Percentiles rank a stretch among this genome's conserved stretches.
These are phyloP conservation scores for Oophaga pumilio DNA, from an alignment of 2,113 vertebrate species.

Conservation along the genomic window DNA sequence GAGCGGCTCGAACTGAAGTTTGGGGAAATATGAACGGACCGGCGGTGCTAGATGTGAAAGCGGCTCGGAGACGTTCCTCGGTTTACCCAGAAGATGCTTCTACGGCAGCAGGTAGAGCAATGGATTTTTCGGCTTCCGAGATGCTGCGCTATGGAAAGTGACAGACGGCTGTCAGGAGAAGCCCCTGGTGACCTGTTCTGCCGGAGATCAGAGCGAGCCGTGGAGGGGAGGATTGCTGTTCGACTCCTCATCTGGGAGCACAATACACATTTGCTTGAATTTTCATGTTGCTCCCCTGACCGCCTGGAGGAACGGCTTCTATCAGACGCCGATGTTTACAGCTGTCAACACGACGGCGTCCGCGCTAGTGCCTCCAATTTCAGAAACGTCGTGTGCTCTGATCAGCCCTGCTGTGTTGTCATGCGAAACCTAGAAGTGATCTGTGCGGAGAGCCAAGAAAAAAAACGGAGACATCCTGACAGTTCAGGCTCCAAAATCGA, in stretches of 20 bases:
- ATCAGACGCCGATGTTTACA: conserved; percentile 25
- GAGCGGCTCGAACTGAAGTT: neutral
- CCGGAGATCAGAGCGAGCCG: conserved; percentile 22
- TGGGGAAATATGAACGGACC: neutral
- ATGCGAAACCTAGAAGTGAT: neutral
- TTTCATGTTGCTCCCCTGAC: conserved; percentile 22
- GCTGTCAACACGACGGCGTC: conserved; percentile 9
- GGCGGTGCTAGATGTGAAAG: neutral
- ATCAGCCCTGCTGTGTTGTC: neutral
- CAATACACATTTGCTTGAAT: conserved; percentile 24
- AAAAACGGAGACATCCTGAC: neutral
- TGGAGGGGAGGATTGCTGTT: neutral
- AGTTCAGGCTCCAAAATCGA: neutral
- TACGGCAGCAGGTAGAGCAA: neutral
- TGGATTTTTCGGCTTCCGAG: neutral
- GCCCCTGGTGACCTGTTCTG: conserved; percentile 33
- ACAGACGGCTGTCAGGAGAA: conserved; percentile 43
- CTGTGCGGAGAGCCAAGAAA: neutral
- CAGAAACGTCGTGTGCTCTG: neutral
- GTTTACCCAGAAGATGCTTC: neutral
- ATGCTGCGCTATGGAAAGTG: conserved; percentile 3
- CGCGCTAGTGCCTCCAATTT: neutral
- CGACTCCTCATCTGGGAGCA: conserved; percentile 27
- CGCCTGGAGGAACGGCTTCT: conserved; percentile 33
- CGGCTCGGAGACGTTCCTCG: neutral